phyloP scores from a whole-genome alignment of 2,113 vertebrate species.

The Apaloderma vittatum region DNA sequence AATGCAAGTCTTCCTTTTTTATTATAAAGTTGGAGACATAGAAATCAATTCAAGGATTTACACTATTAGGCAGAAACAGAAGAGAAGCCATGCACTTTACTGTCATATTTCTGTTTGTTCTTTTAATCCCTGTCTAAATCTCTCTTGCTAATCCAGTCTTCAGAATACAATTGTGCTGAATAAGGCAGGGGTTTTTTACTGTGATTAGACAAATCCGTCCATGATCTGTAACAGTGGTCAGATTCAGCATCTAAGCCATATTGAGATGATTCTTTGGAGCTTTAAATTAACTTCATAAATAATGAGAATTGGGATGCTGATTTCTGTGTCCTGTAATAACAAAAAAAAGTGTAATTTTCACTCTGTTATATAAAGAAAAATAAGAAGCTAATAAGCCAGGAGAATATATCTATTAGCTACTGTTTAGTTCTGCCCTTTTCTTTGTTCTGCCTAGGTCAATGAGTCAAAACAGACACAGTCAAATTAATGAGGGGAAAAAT shows the following conservation, averaged over 20 bases:
- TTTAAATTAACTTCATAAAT: background rate
- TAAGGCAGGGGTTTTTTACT: background rate
- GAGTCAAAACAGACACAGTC: background rate
- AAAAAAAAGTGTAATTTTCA: background rate
- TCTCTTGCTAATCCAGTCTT: background rate
- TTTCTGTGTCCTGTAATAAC: background rate
- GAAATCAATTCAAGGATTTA: background rate
- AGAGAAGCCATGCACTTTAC: background rate
- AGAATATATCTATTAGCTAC: background rate
- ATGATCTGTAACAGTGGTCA: background rate
- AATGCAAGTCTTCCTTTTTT: background rate
- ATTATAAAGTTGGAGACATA: background rate
- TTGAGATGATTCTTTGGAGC: background rate
- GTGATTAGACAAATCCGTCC: background rate
- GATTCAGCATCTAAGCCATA: background rate
- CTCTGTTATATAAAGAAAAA: background rate
- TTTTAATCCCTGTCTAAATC: background rate
- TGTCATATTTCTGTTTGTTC: background rate
- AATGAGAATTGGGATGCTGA: background rate
- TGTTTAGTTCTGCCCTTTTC: background rate
- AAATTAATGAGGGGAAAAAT: background rate
- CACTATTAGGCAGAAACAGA: background rate
- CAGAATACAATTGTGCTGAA: background rate
- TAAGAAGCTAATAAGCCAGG: background rate
- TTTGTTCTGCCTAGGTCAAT: background rate